phyloP scores from a whole-genome alignment of 2,113 vertebrate genomes.

The Vulpes vulpes region DNA sequence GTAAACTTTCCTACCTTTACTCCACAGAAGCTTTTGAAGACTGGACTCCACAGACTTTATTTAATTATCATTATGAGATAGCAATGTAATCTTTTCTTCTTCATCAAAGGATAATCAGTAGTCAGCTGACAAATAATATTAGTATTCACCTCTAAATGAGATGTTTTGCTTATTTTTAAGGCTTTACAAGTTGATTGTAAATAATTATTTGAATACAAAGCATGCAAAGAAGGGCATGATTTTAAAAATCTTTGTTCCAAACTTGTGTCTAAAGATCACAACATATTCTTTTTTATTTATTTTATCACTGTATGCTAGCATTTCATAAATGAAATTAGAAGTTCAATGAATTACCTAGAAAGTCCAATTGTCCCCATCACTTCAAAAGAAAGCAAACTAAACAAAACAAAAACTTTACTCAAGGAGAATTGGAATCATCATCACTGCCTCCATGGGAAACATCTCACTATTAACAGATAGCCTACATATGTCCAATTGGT shows the following conservation, averaged over 20 bases:
- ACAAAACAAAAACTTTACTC: not conserved
- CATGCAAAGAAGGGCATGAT: not conserved
- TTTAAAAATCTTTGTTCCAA: constrained; percentile 26
- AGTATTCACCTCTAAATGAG: not conserved
- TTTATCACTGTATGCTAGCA: not conserved
- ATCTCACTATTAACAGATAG: not conserved
- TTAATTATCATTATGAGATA: constrained; percentile 63
- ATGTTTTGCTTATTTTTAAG: constrained; percentile 59
- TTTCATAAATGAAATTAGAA: constrained; percentile 21
- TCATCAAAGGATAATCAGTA: constrained; percentile 59
- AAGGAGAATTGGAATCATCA: not conserved
- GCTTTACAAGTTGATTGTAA: constrained; percentile 32
- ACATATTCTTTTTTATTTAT: not conserved
- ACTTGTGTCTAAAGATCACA: constrained; percentile 52
- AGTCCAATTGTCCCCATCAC: not conserved
- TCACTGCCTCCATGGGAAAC: not conserved
- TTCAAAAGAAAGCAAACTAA: constrained; percentile 21
- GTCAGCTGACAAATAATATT: constrained; percentile 57
- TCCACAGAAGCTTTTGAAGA: constrained; percentile 58
- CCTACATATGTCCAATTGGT: not conserved
- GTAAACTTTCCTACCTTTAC: not conserved
- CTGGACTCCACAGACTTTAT: constrained; percentile 29
- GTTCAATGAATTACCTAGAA: not conserved
- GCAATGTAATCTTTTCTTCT: constrained; percentile 73
- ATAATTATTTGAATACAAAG: constrained; percentile 43